Evolutionary conservation across 2,113 vertebrate species (phyloP).

Genomic region (Oncorhynchus kisutch): DNA sequence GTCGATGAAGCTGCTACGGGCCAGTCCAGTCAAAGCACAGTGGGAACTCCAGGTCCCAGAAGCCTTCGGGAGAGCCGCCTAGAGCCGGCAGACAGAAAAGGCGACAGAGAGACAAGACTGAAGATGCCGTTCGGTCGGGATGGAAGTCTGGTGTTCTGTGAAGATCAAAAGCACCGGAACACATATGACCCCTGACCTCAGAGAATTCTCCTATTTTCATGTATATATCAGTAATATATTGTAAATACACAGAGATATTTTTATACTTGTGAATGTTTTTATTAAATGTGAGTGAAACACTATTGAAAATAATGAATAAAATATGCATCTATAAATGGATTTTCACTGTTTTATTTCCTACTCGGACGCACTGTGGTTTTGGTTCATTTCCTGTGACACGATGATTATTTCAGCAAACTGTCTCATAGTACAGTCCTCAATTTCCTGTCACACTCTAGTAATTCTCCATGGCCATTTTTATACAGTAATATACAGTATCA

Average conservation of each 20-base stretch:
- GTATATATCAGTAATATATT: conserved; percentile 10
- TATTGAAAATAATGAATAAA: conserved; percentile 58
- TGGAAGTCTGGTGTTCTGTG: conserved; percentile 23
- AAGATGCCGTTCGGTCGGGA: conserved; percentile 42
- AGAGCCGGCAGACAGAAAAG: not conserved
- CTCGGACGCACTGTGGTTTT: not conserved
- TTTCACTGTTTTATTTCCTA: not conserved
- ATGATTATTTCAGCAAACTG: no score
- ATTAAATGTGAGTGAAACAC: conserved; percentile 67
- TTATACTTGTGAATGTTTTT: conserved; percentile 65
- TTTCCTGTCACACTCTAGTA: not conserved
- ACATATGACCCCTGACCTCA: conserved; percentile 27
- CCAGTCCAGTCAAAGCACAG: conserved; percentile 19
- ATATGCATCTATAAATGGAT: conserved; percentile 16
- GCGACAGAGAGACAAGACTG: conserved; percentile 23
- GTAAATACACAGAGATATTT: conserved; percentile 63
- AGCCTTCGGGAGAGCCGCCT: conserved; percentile 15
- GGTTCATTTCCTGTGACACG: not conserved
- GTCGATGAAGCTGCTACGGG: conserved; percentile 57
- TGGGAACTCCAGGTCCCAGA: conserved; percentile 1
- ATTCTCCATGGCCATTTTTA: conserved; percentile 19
- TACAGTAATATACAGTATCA: not conserved
- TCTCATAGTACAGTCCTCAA: not conserved
- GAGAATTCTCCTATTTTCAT: conserved; percentile 30
- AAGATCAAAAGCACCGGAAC: conserved; percentile 21